Evolutionary conservation across 2,797 vertebrate genomes (phyloP).

Genomic region (Eutrigla gurnardus): DNA sequence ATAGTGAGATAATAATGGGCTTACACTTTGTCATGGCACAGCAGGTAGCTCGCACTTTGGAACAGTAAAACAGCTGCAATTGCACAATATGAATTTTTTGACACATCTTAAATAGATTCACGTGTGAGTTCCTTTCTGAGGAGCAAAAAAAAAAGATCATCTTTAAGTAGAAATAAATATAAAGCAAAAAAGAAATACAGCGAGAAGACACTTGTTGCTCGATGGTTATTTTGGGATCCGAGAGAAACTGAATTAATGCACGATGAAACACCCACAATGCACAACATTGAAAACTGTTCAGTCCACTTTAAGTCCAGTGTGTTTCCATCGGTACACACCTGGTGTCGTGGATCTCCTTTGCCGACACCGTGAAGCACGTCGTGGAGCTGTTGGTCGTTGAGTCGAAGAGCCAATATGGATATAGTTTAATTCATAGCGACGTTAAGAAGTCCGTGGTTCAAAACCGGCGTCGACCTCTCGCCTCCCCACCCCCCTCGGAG

Average conservation of each 20-base stretch:
- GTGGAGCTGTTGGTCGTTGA: conserved; percentile 33
- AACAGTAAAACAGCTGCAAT: conserved; percentile 61
- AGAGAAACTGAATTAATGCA: conserved; percentile 51
- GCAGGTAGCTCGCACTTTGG: conserved; percentile 79
- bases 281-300: conserved; percentile 57
- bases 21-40: conserved; percentile 75
- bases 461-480: conserved; percentile 15
- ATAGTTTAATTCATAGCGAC: conserved; percentile 38
- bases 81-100: conserved; percentile 74
- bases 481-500: conserved; percentile 33
- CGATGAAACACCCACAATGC: conserved; percentile 57
- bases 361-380: conserved; percentile 47
- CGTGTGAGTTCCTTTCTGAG: conserved; percentile 30
- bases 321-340: conserved; percentile 30
- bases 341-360: conserved; percentile 41
- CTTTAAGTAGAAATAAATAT: conserved; percentile 61
- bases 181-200: conserved; percentile 40
- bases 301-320: conserved; percentile 46
- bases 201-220: conserved; percentile 55
- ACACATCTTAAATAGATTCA: conserved; percentile 71
- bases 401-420: conserved; percentile 40
- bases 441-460: conserved; percentile 24
- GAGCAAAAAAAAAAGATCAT: conserved; percentile 21
- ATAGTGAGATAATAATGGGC: neutral
- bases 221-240: conserved; percentile 14